A percentile compares a stretch with the other conserved stretches of the same genome.
These are phyloP conservation scores for Steinernema khuongi DNA, from an alignment of 1,140 invertebrate species.

Conservation along the genomic window DNA sequence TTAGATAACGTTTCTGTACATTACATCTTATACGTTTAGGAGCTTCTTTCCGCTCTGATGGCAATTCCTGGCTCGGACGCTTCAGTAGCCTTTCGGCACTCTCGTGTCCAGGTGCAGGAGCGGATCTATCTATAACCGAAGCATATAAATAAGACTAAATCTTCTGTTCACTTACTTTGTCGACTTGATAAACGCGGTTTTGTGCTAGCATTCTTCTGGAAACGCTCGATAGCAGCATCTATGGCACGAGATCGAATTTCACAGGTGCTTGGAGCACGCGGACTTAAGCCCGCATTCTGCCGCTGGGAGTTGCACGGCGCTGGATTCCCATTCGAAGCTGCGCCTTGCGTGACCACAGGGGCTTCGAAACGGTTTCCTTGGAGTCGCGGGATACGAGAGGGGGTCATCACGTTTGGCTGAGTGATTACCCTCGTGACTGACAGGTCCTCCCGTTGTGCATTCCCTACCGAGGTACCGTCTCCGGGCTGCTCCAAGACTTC, in stretches of 20 bases:
- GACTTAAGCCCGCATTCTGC: background rate
- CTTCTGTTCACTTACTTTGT: no score
- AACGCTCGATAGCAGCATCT: background rate
- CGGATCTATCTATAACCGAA: no score
- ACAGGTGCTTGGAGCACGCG: background rate
- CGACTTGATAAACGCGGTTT: background rate
- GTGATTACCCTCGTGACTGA: no score
- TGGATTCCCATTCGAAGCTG: background rate
- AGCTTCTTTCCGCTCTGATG: no score
- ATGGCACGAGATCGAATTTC: background rate
- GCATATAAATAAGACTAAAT: no score
- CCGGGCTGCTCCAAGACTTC: background rate
- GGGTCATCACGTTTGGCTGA: no score
- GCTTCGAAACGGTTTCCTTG: no score
- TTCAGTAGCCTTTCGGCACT: background rate
- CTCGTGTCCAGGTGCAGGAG: no score
- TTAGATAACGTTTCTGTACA: background rate
- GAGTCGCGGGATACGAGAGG: no score
- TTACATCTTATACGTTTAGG: conserved; percentile 12
- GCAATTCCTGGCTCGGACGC: background rate
- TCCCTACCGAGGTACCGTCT: background rate
- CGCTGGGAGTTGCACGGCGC: background rate
- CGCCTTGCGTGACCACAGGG: no score
- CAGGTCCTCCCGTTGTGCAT: no score
- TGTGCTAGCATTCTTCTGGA: background rate